Conservation (phyloP, 2,888 invertebrate genomes). For the Cistogaster globosa region DNA sequence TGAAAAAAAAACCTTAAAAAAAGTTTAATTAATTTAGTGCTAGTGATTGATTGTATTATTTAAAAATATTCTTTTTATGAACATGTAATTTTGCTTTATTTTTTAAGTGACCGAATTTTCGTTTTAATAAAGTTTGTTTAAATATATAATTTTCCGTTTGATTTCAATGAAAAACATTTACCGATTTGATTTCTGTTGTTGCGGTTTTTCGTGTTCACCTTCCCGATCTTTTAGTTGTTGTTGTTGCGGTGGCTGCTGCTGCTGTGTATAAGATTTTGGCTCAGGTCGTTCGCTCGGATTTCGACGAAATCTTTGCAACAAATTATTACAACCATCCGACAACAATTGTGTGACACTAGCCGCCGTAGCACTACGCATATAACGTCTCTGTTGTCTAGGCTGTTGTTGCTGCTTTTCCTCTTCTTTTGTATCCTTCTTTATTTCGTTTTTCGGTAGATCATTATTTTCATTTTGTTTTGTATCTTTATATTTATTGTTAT, state of each 20-base stretch:
- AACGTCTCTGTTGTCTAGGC: constrained; percentile 87
- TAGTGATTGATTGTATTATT: constrained; percentile 50
- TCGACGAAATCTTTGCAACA: constrained; percentile 91
- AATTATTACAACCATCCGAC: constrained; percentile 93
- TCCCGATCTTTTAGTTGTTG: constrained; percentile 66
- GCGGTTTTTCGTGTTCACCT: constrained; percentile 66
- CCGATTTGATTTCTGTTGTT: constrained; percentile 77
- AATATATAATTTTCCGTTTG: constrained; percentile 56
- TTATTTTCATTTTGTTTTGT: constrained; percentile 57
- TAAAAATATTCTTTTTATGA: constrained; percentile 18
- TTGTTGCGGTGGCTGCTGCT: constrained; percentile 54
- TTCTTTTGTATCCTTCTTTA: constrained; percentile 61
- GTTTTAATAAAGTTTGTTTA: constrained; percentile 49
- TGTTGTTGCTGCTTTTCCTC: constrained; percentile 73
- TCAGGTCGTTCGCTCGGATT: constrained; percentile 89
- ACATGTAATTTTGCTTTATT: constrained; percentile 36
- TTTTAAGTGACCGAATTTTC: constrained; percentile 41
- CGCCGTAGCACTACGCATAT: constrained; percentile 89
- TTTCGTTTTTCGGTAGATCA: constrained; percentile 52
- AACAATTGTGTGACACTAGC: constrained; percentile 93
- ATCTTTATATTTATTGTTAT: constrained; percentile 56
- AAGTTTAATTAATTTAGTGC: not conserved
- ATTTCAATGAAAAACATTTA: constrained; percentile 71
- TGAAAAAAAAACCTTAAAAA: not conserved
- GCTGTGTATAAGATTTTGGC: constrained; percentile 68